Base-by-base conservation (phyloP, 1,140 invertebrate genomes). In the Drosophila truncata region DNA sequence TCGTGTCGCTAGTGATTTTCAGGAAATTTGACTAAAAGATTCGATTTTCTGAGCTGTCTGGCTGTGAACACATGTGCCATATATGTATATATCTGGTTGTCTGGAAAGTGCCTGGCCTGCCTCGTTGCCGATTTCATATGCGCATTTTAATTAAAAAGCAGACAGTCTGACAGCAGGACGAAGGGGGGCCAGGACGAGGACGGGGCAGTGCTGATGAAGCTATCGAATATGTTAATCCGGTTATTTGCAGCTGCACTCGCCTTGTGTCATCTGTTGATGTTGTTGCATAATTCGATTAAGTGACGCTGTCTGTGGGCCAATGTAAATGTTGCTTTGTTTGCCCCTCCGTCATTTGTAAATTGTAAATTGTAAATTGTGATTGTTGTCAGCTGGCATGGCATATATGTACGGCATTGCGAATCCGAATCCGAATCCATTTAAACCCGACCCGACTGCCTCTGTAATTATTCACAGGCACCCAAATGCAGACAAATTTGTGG, bases 231-330 rank as follows among this genome's bases (percentile, higher is more conserved):
- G 80, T 84, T 87, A 87, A 84, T 88, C 63, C 70, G 62, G 65
- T 87, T 80, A 82, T 80, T 49, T 82, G 76, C 61, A 65, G 29
- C 58, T 80, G 64, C 57, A 63, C 44, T 57, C 71, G 74, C 59
- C 61, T 59, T 73, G 75, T 63, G 84, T 60, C 64, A 47, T 55
- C 49, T 47, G 70, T 60, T 62, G 80, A 54, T 75, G 49, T 54
- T 67, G 65, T 84, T 88, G 86, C 82, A 91, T 90, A 90, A 90
- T 88, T 91, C 86, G 85, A 86, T 91, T 88, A 88, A 72, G 69
- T 65, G 71, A 67, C 65, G 61, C 72, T 54, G 57, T 54, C 59
- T 61, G 20, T 16, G 10, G 60, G 37, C 41, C 61, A 78, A 71
- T 78, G 85, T 55, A 76, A 90, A 81, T 76, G 83, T 88, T 91